Evolutionary conservation across 1,140 invertebrate genomes (phyloP), one percentile per base, ranked within the genome.

Genomic region (Portunus trituberculatus): DNA sequence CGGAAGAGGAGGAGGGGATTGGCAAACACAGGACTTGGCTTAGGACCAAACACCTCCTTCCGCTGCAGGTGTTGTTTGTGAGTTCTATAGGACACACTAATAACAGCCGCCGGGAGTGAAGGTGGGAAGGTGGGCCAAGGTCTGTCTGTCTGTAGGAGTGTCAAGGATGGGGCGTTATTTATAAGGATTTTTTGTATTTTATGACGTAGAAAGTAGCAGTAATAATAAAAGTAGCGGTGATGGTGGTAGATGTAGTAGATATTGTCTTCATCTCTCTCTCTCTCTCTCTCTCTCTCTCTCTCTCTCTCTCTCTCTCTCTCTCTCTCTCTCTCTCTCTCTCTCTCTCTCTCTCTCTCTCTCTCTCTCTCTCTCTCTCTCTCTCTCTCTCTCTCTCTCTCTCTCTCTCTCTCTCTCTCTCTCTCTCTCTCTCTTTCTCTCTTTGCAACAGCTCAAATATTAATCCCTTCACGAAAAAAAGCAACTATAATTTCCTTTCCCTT

Each of bases 261-360:
- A 39, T 39, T 39, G 39, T 39, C n/a, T n/a, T 76, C 25, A 10
- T 76, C 59, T 76, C 59, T 76, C 59, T 76, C 59, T 76, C 59
- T 76, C 59, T 76, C 59, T 76, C 59, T 76, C 59, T 76, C 59
- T 76, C 59, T 76, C 59, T 76, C 59, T 76, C 59, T 76, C 59
- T 76, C 59, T 76, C 59, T 76, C 59, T 76, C 59, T 76, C 59
- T 76, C 59, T 76, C 59, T 76, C 59, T 76, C 59, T 76, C 59
- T 76, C 59, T 76, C 59, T 76, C 59, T 76, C 59, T 76, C 59
- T 76, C 59, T 76, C 59, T 76, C 59, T 76, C 59, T 76, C 59
- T 76, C 59, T 76, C 59, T 76, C 59, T 76, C 59, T 76, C 59
- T 76, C 59, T 76, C 59, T 76, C 59, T 76, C 59, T 76, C 59